Percentiles rank a stretch among this genome's conserved stretches.
Evolutionary conservation across 2,113 vertebrate genomes (phyloP).

Genomic region (Zingel zingel): DNA sequence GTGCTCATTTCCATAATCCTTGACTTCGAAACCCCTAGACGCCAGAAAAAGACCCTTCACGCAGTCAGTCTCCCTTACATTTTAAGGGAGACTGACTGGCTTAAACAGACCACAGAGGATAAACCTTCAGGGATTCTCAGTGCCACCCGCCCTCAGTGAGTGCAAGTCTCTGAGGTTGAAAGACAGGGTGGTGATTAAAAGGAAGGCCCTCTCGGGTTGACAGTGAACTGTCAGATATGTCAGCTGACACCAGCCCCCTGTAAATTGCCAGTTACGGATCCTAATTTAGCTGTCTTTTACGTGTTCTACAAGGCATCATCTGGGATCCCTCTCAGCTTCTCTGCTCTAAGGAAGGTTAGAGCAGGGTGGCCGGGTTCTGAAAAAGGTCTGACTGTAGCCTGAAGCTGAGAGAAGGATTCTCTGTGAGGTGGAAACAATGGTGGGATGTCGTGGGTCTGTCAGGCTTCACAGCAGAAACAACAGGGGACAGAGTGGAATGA

Average conservation of each 20-base stretch:
- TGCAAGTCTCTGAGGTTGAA: constrained; percentile 32
- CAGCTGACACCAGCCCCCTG: constrained; percentile 37
- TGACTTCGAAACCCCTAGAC: neutral
- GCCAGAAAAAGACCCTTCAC: constrained; percentile 7
- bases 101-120: constrained; percentile 15
- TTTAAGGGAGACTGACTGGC: too few species aligned
- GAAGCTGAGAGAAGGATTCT: constrained; percentile 13
- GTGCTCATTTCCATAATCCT: neutral
- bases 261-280: constrained; percentile 68
- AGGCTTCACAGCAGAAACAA: constrained; percentile 2
- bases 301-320: constrained; percentile 51
- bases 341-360: constrained; percentile 47
- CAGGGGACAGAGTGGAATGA: constrained; percentile 3
- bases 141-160: constrained; percentile 29
- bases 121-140: constrained; percentile 47
- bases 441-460: constrained; percentile 22
- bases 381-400: constrained; percentile 12
- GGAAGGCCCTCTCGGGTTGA: constrained; percentile 42
- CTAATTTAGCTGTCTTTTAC: constrained; percentile 72
- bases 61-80: constrained; percentile 2
- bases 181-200: constrained; percentile 52
- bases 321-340: constrained; percentile 1
- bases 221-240: constrained; percentile 59
- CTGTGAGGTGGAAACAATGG: constrained; percentile 2
- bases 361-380: constrained; percentile 7